Conservation (phyloP, 2,113 vertebrate genomes). For the Strigops habroptila region DNA sequence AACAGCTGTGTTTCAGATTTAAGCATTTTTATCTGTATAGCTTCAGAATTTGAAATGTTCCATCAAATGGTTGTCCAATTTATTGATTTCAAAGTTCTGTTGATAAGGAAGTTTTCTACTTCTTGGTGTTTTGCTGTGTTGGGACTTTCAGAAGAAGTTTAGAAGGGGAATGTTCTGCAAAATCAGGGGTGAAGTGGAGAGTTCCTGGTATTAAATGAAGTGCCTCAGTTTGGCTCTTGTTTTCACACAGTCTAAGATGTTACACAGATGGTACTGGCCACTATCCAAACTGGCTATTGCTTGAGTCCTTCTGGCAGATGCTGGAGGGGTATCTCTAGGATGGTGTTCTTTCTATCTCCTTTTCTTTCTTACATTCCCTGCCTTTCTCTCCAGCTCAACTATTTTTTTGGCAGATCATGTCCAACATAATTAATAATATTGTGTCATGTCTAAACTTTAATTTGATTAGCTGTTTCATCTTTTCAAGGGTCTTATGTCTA, state of each 20-base stretch:
- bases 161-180: neutral
- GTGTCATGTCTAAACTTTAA: conserved; percentile 51
- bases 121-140: neutral
- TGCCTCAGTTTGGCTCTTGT: conserved; percentile 42
- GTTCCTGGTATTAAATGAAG: conserved; percentile 36
- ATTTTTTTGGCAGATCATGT: conserved; percentile 25
- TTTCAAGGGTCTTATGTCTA: conserved; percentile 41
- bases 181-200: conserved; percentile 53
- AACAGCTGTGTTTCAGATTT: neutral
- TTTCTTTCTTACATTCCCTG: neutral
- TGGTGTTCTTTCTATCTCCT: conserved; percentile 24
- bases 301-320: conserved; percentile 62
- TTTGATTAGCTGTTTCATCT: conserved; percentile 43
- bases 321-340: conserved; percentile 59
- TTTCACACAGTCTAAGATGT: conserved; percentile 43
- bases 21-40: neutral
- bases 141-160: conserved; percentile 19
- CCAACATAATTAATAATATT: conserved; percentile 52
- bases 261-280: conserved; percentile 70
- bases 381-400: neutral
- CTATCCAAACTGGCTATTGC: conserved; percentile 59
- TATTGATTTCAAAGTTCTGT: neutral
- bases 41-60: neutral
- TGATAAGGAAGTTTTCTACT: conserved; percentile 1
- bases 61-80: neutral